Percentiles rank a stretch among this genome's conserved stretches.
phyloP scores from a whole-genome alignment of 2,888 invertebrate genomes.

The Anthrax anthrax region DNA sequence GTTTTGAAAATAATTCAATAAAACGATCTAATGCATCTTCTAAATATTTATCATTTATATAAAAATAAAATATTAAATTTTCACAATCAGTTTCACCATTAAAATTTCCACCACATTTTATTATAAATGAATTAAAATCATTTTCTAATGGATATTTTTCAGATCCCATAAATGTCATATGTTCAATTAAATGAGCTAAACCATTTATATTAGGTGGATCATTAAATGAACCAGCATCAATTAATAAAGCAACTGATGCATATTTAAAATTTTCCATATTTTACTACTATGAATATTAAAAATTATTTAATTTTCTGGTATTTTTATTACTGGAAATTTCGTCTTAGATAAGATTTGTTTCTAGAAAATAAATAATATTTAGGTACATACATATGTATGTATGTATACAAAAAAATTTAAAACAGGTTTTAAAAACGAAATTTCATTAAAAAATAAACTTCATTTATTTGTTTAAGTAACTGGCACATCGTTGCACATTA shows the following conservation, averaged over 20 bases:
- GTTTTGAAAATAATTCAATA: slow-evolving; percentile 71
- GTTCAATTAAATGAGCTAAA: slow-evolving; percentile 68
- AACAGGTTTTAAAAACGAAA: no score
- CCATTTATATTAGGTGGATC: slow-evolving; percentile 60
- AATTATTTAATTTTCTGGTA: no score
- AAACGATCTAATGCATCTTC: slow-evolving; percentile 58
- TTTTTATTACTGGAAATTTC: no score
- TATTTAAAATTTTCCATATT: no score
- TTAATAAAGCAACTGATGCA: slow-evolving; percentile 55
- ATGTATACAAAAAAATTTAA: no score
- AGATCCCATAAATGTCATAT: slow-evolving; percentile 82
- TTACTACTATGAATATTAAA: no score
- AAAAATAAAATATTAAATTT: slow-evolving; percentile 69
- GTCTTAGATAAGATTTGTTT: no score
- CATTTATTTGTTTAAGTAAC: no score
- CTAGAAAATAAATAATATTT: no score
- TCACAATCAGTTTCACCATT: slow-evolving; percentile 75
- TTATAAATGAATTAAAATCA: slow-evolving; percentile 58
- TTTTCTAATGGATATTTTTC: slow-evolving; percentile 70
- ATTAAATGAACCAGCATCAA: slow-evolving; percentile 57
- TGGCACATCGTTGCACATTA: no score
- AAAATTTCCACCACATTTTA: slow-evolving; percentile 62
- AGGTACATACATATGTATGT: no score
- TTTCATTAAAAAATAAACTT: no score
- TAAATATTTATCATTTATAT: slow-evolving; percentile 59